A percentile compares a stretch with the other conserved stretches of the same genome.
phyloP scores from a whole-genome alignment of 2,888 invertebrate species.

The Gortyna flavago region DNA sequence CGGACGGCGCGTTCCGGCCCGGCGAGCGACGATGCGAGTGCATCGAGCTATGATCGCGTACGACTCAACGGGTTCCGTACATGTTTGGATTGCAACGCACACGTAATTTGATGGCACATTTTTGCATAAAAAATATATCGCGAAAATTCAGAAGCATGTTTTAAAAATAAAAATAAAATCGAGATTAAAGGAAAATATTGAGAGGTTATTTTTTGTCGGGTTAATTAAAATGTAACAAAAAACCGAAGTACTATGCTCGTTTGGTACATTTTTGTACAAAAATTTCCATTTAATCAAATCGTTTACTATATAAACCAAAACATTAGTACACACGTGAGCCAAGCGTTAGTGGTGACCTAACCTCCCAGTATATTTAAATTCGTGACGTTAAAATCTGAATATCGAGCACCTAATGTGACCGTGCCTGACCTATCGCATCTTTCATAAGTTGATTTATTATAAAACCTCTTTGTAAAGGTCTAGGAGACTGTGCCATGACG shows the following conservation, averaged over 20 bases:
- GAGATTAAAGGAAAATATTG: constrained; percentile 24
- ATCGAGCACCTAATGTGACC: constrained; percentile 54
- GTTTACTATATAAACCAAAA: constrained; percentile 28
- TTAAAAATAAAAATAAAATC: constrained; percentile 17
- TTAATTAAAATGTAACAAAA: constrained; percentile 20
- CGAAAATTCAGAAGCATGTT: constrained; percentile 7
- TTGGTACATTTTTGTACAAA: background rate
- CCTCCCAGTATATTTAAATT: constrained; percentile 44
- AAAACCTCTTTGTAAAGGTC: constrained; percentile 48
- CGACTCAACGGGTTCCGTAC: constrained; percentile 57
- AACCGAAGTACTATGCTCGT: background rate
- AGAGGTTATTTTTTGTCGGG: background rate
- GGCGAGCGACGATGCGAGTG: constrained; percentile 74
- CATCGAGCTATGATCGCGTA: constrained; percentile 72
- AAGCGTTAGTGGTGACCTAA: constrained; percentile 41
- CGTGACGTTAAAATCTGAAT: constrained; percentile 59
- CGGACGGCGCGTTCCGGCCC: constrained; percentile 76
- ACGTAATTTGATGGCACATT: constrained; percentile 53
- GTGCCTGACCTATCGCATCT: constrained; percentile 64
- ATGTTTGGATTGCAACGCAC: constrained; percentile 52
- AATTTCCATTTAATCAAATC: background rate
- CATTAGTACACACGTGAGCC: constrained; percentile 18
- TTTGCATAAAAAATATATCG: constrained; percentile 42
- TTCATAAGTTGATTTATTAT: constrained; percentile 60
- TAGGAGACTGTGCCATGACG: constrained; percentile 32